These are phyloP conservation scores for Menura novaehollandiae DNA, from an alignment of 2,113 vertebrate genomes.

Conservation along the genomic window DNA sequence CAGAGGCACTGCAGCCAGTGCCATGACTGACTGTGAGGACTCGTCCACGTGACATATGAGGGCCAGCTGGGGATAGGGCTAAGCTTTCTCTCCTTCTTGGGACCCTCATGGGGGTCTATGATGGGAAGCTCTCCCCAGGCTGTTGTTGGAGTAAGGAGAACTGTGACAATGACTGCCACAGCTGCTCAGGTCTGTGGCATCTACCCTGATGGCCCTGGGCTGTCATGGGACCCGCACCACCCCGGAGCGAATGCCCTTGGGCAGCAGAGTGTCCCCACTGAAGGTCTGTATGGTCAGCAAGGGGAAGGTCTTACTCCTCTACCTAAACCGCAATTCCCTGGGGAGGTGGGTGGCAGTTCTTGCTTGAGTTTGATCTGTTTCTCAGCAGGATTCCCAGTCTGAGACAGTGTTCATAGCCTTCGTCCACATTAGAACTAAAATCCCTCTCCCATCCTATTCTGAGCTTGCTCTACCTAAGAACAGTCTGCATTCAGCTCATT, in stretches of 20 bases:
- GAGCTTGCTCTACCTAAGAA: conserved; percentile 16
- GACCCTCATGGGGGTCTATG: background rate
- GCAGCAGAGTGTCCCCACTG: background rate
- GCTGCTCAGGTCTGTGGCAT: background rate
- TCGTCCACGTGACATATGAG: fast-evolving
- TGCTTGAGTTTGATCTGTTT: background rate
- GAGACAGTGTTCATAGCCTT: background rate
- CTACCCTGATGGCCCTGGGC: background rate
- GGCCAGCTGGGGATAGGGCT: background rate
- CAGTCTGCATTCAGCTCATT: conserved; percentile 22
- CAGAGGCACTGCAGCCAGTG: background rate
- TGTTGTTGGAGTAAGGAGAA: background rate
- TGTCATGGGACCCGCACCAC: fast-evolving
- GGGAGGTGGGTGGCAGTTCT: background rate
- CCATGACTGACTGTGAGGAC: background rate
- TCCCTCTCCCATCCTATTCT: conserved; percentile 21
- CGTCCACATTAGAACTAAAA: conserved; percentile 22
- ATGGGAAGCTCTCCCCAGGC: background rate
- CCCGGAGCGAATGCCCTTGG: fast-evolving
- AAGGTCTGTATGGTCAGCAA: background rate
- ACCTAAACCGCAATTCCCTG: background rate
- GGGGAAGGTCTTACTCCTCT: background rate
- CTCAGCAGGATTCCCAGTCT: background rate
- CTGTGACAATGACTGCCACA: background rate
- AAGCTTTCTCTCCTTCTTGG: background rate